These are phyloP conservation scores for Oxyscelio sp. DNA, from an alignment of 2,888 invertebrate species.

Conservation along the genomic window DNA sequence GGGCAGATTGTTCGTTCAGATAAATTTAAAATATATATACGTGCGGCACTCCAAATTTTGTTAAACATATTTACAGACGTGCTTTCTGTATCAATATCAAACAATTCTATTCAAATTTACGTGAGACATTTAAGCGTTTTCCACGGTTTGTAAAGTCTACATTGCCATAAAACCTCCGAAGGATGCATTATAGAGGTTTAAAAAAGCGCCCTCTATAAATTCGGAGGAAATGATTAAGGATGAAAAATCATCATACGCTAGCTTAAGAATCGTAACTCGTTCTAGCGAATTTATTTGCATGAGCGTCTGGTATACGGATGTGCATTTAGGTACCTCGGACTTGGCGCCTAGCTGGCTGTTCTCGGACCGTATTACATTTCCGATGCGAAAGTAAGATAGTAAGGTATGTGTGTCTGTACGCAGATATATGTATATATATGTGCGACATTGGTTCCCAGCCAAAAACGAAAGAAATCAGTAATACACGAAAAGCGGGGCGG, in stretches of 20 bases:
- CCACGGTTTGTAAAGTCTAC: slow-evolving; percentile 11
- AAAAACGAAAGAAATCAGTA: slow-evolving; percentile 71
- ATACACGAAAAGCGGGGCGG: slow-evolving; percentile 44
- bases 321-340: slow-evolving; percentile 65
- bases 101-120: too few relatives aligned
- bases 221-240: slow-evolving; percentile 53
- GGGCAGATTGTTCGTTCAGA: too few relatives aligned
- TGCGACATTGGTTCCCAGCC: slow-evolving; percentile 69
- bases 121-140: not conserved
- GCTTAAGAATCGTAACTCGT: slow-evolving; percentile 53
- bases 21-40: too few relatives aligned
- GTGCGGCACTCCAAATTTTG: too few relatives aligned
- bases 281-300: slow-evolving; percentile 67
- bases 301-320: slow-evolving; percentile 61
- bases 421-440: slow-evolving; percentile 16
- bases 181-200: slow-evolving; percentile 28
- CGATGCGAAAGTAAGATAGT: slow-evolving; percentile 68
- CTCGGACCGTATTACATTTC: slow-evolving; percentile 72
- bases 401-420: slow-evolving; percentile 10
- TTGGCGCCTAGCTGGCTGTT: slow-evolving; percentile 75
- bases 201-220: slow-evolving; percentile 39
- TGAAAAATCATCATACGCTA: slow-evolving; percentile 53
- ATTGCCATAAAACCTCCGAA: slow-evolving; percentile 16
- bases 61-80: too few relatives aligned
- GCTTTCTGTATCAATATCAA: too few relatives aligned